phyloP scores from a whole-genome alignment of 2,113 vertebrate species.

The Peromyscus leucopus region DNA sequence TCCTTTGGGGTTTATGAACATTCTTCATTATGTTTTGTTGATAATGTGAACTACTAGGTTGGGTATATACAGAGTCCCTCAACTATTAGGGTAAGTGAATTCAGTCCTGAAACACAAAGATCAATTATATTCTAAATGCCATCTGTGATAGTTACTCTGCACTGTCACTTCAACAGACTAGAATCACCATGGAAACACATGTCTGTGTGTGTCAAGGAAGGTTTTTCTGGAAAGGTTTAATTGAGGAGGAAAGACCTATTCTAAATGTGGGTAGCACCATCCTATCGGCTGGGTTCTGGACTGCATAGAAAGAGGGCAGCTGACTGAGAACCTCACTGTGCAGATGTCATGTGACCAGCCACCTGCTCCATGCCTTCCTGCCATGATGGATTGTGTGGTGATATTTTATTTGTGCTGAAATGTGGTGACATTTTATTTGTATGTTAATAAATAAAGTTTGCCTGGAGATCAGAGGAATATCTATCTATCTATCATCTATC shows the following conservation, averaged over 20 bases:
- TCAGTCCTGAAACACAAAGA: conserved; percentile 7
- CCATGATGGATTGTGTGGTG: not conserved
- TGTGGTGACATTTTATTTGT: too few relatives aligned
- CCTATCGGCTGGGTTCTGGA: not conserved
- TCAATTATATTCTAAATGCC: not conserved
- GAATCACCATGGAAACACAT: not conserved
- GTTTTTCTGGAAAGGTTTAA: not conserved
- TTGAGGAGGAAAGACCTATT: not conserved
- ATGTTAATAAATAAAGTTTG: too few relatives aligned
- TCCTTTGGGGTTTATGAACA: not conserved
- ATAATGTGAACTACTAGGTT: not conserved
- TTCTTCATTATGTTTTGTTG: not conserved
- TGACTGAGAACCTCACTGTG: not conserved
- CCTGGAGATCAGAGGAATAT: too few relatives aligned
- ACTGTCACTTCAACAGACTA: not conserved
- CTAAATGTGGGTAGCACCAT: not conserved
- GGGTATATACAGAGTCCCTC: not conserved
- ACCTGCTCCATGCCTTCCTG: not conserved
- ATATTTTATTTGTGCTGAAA: too few relatives aligned
- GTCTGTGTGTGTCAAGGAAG: not conserved
- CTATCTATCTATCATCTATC: not conserved
- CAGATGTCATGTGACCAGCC: not conserved
- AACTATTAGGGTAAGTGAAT: not conserved
- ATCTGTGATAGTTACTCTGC: not conserved
- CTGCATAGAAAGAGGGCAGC: not conserved